Base-by-base conservation (phyloP, 1,140 invertebrate species). In the Tigriopus japonicus region DNA sequence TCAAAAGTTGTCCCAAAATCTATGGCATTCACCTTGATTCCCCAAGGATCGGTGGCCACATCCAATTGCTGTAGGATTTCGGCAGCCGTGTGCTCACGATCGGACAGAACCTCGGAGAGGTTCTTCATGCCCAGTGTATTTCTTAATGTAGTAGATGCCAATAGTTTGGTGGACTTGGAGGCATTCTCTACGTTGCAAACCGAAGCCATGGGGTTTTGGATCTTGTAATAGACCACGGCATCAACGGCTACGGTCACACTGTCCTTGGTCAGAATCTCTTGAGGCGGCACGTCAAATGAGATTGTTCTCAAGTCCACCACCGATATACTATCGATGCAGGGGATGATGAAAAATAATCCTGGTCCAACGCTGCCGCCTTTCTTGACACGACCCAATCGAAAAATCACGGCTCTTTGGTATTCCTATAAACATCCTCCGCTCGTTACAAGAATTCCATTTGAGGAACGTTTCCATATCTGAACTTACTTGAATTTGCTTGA, bases 11-110 rank as follows among this genome's bases (percentile, higher is more conserved):
- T 35, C 28, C 3, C 28, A 9, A 35, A 35, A 35, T 35, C 28
- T 5, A 35, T 5, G 28, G 3, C 3, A 35, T 49, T 49, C n/a
- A 95, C 88, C 75, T 93, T 89, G 9, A 95, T 86, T 14, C 91
- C 91, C 90, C 91, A 94, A 42, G 86, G 85, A 67, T 92, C 88
- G 9, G 91, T 95, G 14, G 87, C 87, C 59, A 87, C 85, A 68
- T 90, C 86, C 42, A 59, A 49, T 19, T 40, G 28, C 3, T 68
- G 68, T 72, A 91, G 86, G 86, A 92, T 87, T 62, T 81, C 79
- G 68, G 83, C 81, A 41, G 85, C 87, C 61, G 96, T 94, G 5
- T 82, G 80, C 70, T 95, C 91, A 19, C 90, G 75, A 67, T 96
- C 90, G 1, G 86, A 83, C 1, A 93, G 74, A 59, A 93, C 84